Evolutionary conservation across 2,888 invertebrate species (phyloP), one percentile per base, ranked within the genome.

Genomic region (Heliconius aoede): DNA sequence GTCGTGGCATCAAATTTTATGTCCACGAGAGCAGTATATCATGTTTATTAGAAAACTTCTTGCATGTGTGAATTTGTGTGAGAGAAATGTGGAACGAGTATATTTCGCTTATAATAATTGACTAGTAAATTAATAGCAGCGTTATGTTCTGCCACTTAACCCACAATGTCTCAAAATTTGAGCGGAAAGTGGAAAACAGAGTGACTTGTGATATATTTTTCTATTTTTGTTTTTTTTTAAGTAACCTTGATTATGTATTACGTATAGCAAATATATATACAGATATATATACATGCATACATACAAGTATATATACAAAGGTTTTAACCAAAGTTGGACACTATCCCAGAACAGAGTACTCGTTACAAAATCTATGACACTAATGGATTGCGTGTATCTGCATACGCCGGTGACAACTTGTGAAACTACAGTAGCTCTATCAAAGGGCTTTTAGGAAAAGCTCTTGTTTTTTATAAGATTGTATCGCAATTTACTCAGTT

Each of bases 1-100:
- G 68, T 46, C 32, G 30, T 24, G 46, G 61, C 67, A 68, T 68
- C 74, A 68, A 61, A 69, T 51, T 75, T 62, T 75, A 75, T 69
- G 69, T 62, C 18, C 61, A 30, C 69, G 62, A 69, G 30, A 61
- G 36, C 24, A 18, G 58, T 71, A 60, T 60, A 58, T 71, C 60
- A 60, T 71, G 36, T 71, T 71, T 71, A 71, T 71, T 71, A 55
- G 58, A 60, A 30, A 71, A 58, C 32, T 71, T 71, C 36, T 26
- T 32, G 8, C 71, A 72, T 72, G n/a, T n/a, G n/a, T n/a, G 28
- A 60, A 72, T 60, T 60, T 72, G 36, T 40, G 60, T 60, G 72
- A 36, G 28, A 60, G 36, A 7, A 28, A 69, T 69, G 24, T 69
- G 30, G 30, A 8, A 55, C 28, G 4, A n/a, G 55, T 24, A 69